Evolutionary conservation across 23 tunicate genomes (phyloP).

Genomic region (Trididemnum miniatum): DNA sequence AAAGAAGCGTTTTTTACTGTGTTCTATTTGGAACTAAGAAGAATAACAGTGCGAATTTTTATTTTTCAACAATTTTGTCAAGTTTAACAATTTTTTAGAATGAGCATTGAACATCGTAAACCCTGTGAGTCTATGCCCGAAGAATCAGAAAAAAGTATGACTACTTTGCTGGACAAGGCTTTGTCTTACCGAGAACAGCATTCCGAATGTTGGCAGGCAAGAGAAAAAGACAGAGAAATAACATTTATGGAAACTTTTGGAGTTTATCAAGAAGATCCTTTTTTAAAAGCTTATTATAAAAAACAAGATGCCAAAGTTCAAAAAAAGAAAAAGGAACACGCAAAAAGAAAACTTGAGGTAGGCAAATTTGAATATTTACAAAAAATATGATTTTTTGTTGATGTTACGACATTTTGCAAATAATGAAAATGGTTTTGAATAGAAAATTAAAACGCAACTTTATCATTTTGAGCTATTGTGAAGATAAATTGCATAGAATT

Average conservation of each 20-base stretch:
- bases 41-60: too few relatives aligned
- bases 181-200: background rate
- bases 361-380: too few relatives aligned
- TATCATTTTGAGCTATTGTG: too few relatives aligned
- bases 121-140: background rate
- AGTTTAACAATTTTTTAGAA: too few relatives aligned
- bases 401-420: too few relatives aligned
- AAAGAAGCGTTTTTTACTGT: too few relatives aligned
- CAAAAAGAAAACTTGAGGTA: conserved; percentile 24
- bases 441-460: too few relatives aligned
- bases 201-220: background rate
- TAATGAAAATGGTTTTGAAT: too few relatives aligned
- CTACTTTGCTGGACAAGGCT: conserved; percentile 24
- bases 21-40: too few relatives aligned
- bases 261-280: conserved; percentile 14
- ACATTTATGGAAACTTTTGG: background rate
- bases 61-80: too few relatives aligned
- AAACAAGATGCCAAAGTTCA: conserved; percentile 7
- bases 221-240: conserved; percentile 12
- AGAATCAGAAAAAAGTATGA: background rate
- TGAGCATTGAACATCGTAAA: background rate
- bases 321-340: conserved; percentile 11
- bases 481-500: too few relatives aligned
- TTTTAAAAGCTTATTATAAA: conserved; percentile 11
- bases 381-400: too few relatives aligned